Conservation (phyloP, 2,888 invertebrate species). For the Lydus trimaculatus region DNA sequence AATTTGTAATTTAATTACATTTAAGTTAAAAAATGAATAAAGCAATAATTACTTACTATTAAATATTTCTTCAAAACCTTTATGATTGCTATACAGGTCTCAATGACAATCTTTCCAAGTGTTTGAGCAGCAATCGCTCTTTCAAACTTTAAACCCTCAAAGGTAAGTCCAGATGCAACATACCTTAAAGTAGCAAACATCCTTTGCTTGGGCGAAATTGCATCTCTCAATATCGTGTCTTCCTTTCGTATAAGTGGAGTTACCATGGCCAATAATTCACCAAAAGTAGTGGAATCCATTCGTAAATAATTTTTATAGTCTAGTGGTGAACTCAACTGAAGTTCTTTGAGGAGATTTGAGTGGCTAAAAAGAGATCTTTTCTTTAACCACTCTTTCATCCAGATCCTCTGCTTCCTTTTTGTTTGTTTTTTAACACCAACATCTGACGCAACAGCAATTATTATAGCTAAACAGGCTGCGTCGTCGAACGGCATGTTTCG, state of each 20-base stretch:
- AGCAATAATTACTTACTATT: constrained; percentile 13
- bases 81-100: constrained; percentile 22
- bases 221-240: constrained; percentile 18
- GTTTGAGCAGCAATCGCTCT: constrained; percentile 16
- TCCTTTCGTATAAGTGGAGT: constrained; percentile 18
- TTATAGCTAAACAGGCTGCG: too few relatives aligned
- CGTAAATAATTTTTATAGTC: constrained; percentile 26
- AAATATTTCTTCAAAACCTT: constrained; percentile 20
- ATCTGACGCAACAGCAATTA: too few relatives aligned
- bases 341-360: too few relatives aligned
- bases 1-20: too few relatives aligned
- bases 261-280: constrained; percentile 19
- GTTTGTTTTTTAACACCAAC: too few relatives aligned
- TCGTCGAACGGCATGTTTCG: too few relatives aligned
- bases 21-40: too few relatives aligned
- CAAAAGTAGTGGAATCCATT: constrained; percentile 21
- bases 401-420: too few relatives aligned
- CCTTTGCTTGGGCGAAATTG: constrained; percentile 12
- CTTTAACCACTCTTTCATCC: too few relatives aligned
- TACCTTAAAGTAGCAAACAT: constrained; percentile 18
- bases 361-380: too few relatives aligned
- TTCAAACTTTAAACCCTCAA: constrained; percentile 18
- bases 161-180: constrained; percentile 14
- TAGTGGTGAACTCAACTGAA: too few relatives aligned
- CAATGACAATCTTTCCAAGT: constrained; percentile 16